Percentiles rank a stretch among this genome's conserved stretches.
Conservation (phyloP, 2,888 invertebrate species). For the Erannis defoliaria region DNA sequence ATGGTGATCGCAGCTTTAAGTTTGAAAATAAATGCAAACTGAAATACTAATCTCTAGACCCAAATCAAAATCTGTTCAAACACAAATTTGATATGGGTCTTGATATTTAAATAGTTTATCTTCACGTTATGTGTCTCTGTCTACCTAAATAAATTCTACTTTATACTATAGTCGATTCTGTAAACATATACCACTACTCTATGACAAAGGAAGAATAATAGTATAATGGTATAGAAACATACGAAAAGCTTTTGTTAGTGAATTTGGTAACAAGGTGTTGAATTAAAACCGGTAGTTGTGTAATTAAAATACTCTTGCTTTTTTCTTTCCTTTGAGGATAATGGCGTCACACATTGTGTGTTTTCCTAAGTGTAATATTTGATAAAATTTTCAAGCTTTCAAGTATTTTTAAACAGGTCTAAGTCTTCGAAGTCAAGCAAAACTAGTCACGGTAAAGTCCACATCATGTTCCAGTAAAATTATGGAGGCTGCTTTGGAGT, state of each 20-base stretch:
- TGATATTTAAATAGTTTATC: background rate
- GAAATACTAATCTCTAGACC: background rate
- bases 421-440: no score
- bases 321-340: background rate
- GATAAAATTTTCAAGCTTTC: no score
- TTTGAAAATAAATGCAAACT: background rate
- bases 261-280: conserved; percentile 20
- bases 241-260: conserved; percentile 24
- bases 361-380: background rate
- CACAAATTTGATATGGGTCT: conserved; percentile 1
- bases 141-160: no score
- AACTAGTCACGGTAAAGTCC: no score
- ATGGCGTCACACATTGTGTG: background rate
- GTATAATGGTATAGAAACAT: conserved; percentile 15
- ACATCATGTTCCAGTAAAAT: no score
- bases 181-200: conserved; percentile 1
- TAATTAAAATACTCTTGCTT: no score
- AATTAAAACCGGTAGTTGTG: conserved; percentile 23
- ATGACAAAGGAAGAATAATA: conserved; percentile 20
- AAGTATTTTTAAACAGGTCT: no score
- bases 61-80: no score
- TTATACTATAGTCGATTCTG: conserved; percentile 1
- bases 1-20: no score
- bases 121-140: background rate
- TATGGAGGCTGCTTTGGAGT: no score